Conservation (phyloP, 2,888 invertebrate genomes). For the Acanthosepion esculentum region DNA sequence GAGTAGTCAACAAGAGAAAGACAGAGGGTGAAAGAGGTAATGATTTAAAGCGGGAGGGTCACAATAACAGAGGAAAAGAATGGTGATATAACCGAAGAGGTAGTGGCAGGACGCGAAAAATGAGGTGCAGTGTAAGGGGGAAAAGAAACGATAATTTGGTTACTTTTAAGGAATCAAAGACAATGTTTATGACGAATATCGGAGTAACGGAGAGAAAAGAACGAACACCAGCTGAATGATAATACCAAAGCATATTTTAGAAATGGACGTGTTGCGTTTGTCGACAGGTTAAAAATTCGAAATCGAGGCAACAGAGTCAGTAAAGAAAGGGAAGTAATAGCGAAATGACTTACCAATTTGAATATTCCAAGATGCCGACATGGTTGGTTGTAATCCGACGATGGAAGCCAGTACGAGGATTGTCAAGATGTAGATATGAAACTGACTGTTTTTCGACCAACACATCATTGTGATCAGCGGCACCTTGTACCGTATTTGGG, state of each 20-base stretch:
- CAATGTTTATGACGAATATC: neutral
- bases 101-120: neutral
- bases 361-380: constrained; percentile 23
- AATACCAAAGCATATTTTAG: neutral
- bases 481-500: constrained; percentile 23
- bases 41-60: neutral
- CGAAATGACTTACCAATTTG: neutral
- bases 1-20: neutral
- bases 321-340: neutral
- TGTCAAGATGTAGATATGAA: neutral
- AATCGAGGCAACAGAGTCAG: neutral
- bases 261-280: neutral
- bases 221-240: neutral
- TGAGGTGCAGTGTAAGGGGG: neutral
- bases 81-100: neutral
- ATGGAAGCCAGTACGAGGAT: constrained; percentile 11
- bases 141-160: neutral
- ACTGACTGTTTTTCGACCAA: neutral
- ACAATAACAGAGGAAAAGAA: neutral
- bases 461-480: neutral
- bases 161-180: neutral
- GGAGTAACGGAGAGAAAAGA: neutral
- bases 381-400: constrained; percentile 14
- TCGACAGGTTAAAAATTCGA: neutral
- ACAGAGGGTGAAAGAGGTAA: neutral